Conservation (phyloP, 64 coral and sea anemone species). For the Montipora cactus region DNA sequence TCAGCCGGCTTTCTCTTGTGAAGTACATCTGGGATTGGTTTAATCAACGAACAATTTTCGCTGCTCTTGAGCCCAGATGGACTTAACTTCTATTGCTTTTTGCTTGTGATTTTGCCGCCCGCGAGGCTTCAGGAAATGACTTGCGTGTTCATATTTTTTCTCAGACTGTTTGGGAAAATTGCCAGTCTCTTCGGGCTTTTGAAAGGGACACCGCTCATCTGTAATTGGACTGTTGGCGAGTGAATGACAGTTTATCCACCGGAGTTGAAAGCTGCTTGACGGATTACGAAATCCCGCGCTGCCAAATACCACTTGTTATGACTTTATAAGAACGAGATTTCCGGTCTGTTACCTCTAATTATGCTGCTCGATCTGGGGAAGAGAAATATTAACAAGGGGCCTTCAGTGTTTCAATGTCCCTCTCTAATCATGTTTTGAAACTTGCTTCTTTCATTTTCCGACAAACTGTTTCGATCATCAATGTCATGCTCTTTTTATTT, state of each 20-base stretch:
- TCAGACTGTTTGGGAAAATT: conserved; percentile 51
- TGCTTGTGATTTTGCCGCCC: conserved; percentile 12
- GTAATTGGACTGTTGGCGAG: conserved; percentile 5
- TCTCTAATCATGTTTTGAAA: background rate
- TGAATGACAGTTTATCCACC: conserved; percentile 14
- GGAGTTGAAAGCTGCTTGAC: conserved; percentile 52
- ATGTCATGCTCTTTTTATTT: background rate
- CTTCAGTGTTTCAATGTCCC: background rate
- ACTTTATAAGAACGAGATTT: conserved; percentile 57
- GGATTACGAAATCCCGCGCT: conserved; percentile 52
- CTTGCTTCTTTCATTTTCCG: background rate
- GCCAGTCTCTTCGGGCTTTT: conserved; percentile 8
- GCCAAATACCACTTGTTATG: conserved; percentile 51
- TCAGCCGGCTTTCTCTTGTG: background rate
- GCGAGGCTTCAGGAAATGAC: conserved; percentile 36
- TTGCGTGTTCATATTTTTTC: conserved; percentile 24
- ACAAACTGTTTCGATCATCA: background rate
- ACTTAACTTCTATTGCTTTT: background rate
- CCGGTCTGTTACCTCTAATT: conserved; percentile 56
- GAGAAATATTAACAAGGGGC: background rate
- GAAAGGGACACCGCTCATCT: background rate
- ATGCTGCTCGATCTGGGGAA: conserved; percentile 18
- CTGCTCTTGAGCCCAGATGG: conserved; percentile 32
- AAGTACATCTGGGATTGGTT: conserved; percentile 37
- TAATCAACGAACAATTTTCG: conserved; percentile 3